phyloP scores from a whole-genome alignment of 2,888 invertebrate species.

The Diaprepes abbreviatus region DNA sequence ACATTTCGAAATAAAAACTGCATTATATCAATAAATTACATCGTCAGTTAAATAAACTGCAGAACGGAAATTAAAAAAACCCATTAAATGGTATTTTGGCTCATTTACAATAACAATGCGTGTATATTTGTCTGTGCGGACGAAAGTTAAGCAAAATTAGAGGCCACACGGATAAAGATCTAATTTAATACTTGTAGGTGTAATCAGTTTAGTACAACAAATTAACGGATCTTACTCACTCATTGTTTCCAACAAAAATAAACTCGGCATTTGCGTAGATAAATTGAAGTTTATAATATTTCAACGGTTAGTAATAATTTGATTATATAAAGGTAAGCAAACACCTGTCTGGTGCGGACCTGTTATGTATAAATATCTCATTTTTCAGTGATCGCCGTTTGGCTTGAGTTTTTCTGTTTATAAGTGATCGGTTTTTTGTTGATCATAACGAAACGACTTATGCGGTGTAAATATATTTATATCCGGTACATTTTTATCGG shows the following conservation, averaged over 20 bases:
- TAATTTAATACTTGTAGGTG: slow-evolving; percentile 9
- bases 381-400: neutral
- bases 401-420: neutral
- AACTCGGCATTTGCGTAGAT: slow-evolving; percentile 4
- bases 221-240: slow-evolving; percentile 18
- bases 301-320: slow-evolving; percentile 9
- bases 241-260: slow-evolving; percentile 21
- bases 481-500: too few relatives aligned
- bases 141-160: slow-evolving; percentile 3
- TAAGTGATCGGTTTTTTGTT: too few relatives aligned
- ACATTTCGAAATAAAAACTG: too few relatives aligned
- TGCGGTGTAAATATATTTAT: too few relatives aligned
- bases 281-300: slow-evolving; percentile 10
- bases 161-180: slow-evolving; percentile 3
- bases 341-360: neutral
- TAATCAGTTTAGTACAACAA: slow-evolving; percentile 16
- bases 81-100: neutral
- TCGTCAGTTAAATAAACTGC: too few relatives aligned
- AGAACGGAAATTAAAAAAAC: neutral
- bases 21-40: neutral
- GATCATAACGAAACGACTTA: too few relatives aligned
- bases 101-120: neutral
- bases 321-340: neutral
- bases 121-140: neutral
- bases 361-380: neutral